Conservation (phyloP, 2,797 vertebrate species). For the Thalassophryne amazonica region DNA sequence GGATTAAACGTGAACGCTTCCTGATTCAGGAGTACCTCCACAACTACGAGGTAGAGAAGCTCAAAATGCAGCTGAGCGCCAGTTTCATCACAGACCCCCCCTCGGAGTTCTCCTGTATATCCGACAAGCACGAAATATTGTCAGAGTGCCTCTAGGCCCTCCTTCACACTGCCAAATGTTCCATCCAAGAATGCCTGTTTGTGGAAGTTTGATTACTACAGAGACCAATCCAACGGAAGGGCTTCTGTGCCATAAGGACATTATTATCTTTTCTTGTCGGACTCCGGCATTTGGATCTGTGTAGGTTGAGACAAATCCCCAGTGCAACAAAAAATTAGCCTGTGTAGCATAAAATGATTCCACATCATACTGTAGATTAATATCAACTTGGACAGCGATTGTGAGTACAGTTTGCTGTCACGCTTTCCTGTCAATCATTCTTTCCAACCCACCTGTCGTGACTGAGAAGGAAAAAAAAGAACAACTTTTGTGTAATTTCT, state of each 20-base stretch:
- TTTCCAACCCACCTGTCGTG: not conserved
- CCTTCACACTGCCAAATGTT: not conserved
- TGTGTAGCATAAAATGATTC: not conserved
- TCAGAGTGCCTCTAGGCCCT: slow-evolving; percentile 65
- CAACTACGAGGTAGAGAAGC: slow-evolving; percentile 87
- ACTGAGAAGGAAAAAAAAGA: not conserved
- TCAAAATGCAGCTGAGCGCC: slow-evolving; percentile 84
- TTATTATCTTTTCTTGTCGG: slow-evolving; percentile 14
- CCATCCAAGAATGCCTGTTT: not conserved
- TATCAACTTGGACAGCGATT: not conserved
- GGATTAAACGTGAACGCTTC: slow-evolving; percentile 90
- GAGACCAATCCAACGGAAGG: slow-evolving; percentile 20
- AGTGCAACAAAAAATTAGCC: not conserved
- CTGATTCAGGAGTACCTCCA: slow-evolving; percentile 91
- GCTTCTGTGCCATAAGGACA: slow-evolving; percentile 29
- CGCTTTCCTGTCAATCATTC: not conserved
- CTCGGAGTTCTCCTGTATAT: slow-evolving; percentile 30
- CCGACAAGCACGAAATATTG: slow-evolving; percentile 58
- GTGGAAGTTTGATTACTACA: not conserved
- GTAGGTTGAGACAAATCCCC: not conserved
- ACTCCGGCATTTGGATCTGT: slow-evolving; percentile 49
- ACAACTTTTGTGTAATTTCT: not conserved
- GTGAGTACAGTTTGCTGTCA: not conserved
- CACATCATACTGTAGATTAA: slow-evolving; percentile 21
- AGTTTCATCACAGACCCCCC: slow-evolving; percentile 59